A percentile compares a stretch with the other conserved stretches of the same genome.
These are phyloP conservation scores for Laticauda laticaudata DNA, from an alignment of 2,113 vertebrate species.

Conservation along the genomic window DNA sequence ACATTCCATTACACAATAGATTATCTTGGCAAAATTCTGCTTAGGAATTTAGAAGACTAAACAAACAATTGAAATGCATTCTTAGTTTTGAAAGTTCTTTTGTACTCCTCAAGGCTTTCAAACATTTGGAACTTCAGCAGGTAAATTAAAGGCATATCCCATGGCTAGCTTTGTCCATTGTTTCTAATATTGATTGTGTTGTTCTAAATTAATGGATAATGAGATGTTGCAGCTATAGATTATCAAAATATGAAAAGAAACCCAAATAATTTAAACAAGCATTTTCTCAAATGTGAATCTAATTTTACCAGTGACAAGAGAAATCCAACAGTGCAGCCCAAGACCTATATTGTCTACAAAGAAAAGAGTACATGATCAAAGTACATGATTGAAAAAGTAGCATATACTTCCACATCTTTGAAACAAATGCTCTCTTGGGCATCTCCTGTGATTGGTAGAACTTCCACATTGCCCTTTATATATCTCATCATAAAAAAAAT, in stretches of 20 bases:
- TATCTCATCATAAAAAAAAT: not conserved
- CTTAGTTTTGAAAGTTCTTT: not conserved
- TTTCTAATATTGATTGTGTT: slow-evolving; percentile 20
- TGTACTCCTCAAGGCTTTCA: not conserved
- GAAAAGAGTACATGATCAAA: too few relatives aligned
- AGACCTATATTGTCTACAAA: too few relatives aligned
- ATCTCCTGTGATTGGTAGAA: too few relatives aligned
- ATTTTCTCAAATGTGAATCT: slow-evolving; percentile 5
- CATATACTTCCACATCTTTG: too few relatives aligned
- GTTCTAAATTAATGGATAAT: not conserved
- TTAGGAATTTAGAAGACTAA: not conserved
- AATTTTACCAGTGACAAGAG: not conserved
- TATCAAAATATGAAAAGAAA: not conserved
- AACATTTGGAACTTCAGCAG: not conserved
- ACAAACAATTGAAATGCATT: not conserved
- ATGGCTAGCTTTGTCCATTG: not conserved
- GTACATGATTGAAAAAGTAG: too few relatives aligned
- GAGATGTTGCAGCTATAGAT: not conserved
- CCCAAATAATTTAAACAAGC: not conserved
- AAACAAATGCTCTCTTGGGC: too few relatives aligned
- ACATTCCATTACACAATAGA: not conserved
- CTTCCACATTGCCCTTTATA: too few relatives aligned
- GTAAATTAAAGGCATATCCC: not conserved
- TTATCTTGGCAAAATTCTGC: not conserved
- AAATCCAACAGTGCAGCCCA: not conserved